A percentile compares a stretch with the other conserved stretches of the same genome.
These are phyloP conservation scores for Hydroisotoma schaefferi DNA, from an alignment of 2,888 invertebrate genomes.

Conservation along the genomic window DNA sequence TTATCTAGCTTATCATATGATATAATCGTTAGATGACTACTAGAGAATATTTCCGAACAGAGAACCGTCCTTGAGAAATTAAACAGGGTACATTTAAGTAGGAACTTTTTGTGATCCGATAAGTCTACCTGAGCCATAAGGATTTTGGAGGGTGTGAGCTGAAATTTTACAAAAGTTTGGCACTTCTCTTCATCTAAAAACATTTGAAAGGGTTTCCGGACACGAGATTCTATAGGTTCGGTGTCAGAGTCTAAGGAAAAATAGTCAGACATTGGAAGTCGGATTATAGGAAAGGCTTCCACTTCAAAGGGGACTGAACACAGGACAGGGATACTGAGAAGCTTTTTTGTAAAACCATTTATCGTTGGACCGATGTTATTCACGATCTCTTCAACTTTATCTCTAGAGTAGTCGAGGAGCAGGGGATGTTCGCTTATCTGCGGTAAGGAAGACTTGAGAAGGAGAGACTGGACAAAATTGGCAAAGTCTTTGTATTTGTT, in stretches of 20 bases:
- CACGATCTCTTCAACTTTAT: slow-evolving; percentile 30
- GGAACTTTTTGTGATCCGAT: slow-evolving; percentile 11
- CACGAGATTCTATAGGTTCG: not conserved
- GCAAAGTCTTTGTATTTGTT: slow-evolving; percentile 20
- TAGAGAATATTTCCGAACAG: slow-evolving; percentile 33
- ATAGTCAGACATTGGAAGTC: slow-evolving; percentile 21
- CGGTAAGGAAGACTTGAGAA: slow-evolving; percentile 12
- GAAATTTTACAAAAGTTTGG: slow-evolving; percentile 17
- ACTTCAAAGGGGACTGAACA: slow-evolving; percentile 34
- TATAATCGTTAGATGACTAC: slow-evolving; percentile 28
- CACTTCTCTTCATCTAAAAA: not conserved
- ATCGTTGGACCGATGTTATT: slow-evolving; percentile 33
- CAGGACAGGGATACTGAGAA: slow-evolving; percentile 39
- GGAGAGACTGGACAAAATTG: slow-evolving; percentile 18
- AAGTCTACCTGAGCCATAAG: slow-evolving; percentile 34
- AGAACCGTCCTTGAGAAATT: slow-evolving; percentile 30
- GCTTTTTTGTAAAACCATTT: slow-evolving; percentile 27
- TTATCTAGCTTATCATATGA: slow-evolving; percentile 25
- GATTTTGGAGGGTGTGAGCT: slow-evolving; percentile 12
- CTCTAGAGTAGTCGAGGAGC: slow-evolving; percentile 31
- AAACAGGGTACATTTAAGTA: slow-evolving; percentile 22
- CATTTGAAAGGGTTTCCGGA: slow-evolving; percentile 11
- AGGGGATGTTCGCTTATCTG: slow-evolving; percentile 21
- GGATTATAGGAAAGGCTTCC: slow-evolving; percentile 25
- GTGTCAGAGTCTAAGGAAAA: not conserved